Base-by-base conservation (phyloP, 2,797 vertebrate genomes). In the Sciurus carolinensis region DNA sequence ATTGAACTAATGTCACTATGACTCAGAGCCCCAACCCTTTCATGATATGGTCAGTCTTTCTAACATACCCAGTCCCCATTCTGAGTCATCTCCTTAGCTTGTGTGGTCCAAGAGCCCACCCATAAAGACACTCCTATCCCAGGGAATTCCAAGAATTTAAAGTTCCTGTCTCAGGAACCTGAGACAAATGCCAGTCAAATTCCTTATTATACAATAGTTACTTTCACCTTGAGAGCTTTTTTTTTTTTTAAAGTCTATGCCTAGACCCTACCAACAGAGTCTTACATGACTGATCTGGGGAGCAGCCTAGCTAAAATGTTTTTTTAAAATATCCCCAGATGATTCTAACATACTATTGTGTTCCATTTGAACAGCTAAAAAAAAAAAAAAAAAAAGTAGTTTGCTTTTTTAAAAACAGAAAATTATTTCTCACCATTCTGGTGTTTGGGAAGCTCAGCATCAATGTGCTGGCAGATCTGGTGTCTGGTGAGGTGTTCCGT, bases 131-230 rank as follows among this genome's bases (percentile, higher is more conserved):
- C 30, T 42, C 20, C 13, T 42, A 22, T 64, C 54, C 13, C 57
- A 9, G 22, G 22, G 33, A 83, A 86, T 57, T 79, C 71, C 66
- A 83, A 82, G 75, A 73, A 95, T 89, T 57, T 69, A 73, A 91
- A 84, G 26, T 88, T 44, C 77, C 22, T 14, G 4, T 42, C 52
- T 39, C 12, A 52, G 47, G 14, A 89, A 67, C 39, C 42, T 50
- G 67, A 22, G 18, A 33, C 7, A 91, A 87, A 87, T 15, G 12
- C 47, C 59, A 33, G 39, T 54, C 36, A 36, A 54, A 81, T 66
- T 79, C 71, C 67, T 72, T 87, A 69, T 62, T 89, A 42, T 28
- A 83, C 5, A 84, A 52, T 50, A 73, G 36, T 15, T 87, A 10
- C 20, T 50, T 77, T 79, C n/a, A 77, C 44, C 69, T 75, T 50